Evolutionary conservation across 2,113 vertebrate genomes (phyloP).

Genomic region (Hippotragus niger): DNA sequence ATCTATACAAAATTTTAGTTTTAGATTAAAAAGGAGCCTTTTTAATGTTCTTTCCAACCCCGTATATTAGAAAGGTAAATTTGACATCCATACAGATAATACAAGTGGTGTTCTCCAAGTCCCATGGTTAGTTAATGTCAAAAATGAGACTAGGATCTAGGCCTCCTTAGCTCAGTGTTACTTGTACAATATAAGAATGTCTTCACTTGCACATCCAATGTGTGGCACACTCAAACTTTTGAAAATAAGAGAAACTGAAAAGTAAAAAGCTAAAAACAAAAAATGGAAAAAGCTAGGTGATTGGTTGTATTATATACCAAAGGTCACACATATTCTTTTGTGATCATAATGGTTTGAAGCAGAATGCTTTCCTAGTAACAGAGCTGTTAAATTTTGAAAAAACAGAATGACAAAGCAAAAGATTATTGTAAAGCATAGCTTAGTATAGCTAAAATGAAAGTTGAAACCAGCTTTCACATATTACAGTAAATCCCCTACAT

Average conservation of each 20-base stretch:
- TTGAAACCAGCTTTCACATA: background rate
- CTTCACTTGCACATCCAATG: background rate
- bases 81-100: background rate
- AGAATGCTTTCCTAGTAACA: background rate
- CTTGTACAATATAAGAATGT: background rate
- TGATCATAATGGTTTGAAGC: background rate
- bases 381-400: background rate
- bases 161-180: background rate
- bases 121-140: background rate
- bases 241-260: slow-evolving; percentile 32
- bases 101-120: background rate
- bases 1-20: background rate
- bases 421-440: background rate
- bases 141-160: background rate
- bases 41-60: background rate
- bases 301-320: background rate
- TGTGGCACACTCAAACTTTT: background rate
- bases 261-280: background rate
- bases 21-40: background rate
- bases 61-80: background rate
- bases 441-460: background rate
- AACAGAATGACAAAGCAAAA: background rate
- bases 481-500: background rate
- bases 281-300: background rate
- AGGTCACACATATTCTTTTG: background rate